phyloP scores from a whole-genome alignment of 2,888 invertebrate species.

The Melanophora roralis region DNA sequence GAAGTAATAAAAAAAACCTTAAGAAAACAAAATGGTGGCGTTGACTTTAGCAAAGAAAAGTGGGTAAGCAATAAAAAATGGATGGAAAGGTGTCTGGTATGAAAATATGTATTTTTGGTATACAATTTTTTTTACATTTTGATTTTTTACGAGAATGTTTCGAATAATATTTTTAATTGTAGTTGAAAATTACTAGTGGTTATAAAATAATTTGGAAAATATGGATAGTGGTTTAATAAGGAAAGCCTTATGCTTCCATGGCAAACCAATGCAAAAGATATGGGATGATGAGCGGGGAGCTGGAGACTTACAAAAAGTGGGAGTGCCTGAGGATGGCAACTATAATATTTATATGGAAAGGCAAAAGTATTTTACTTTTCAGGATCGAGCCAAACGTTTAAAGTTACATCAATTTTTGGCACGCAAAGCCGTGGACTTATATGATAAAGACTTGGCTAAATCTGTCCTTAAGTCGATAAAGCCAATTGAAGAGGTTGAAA shows the following conservation, averaged over 20 bases:
- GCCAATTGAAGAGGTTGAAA: conserved; percentile 60
- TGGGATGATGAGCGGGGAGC: conserved; percentile 92
- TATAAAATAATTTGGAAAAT: not conserved
- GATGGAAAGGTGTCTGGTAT: not conserved
- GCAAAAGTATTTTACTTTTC: conserved; percentile 88
- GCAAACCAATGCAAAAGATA: conserved; percentile 90
- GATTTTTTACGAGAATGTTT: not conserved
- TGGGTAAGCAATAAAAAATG: conserved; percentile 19
- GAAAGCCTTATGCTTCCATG: conserved; percentile 87
- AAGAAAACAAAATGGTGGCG: not conserved
- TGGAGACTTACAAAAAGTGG: conserved; percentile 83
- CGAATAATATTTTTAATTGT: conserved; percentile 5
- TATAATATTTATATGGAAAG: conserved; percentile 87
- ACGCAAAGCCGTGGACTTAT: conserved; percentile 88
- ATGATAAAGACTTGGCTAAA: conserved; percentile 79
- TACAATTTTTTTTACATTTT: not conserved
- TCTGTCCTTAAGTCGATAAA: conserved; percentile 70
- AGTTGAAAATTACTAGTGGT: conserved; percentile 26
- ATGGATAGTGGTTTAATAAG: conserved; percentile 68
- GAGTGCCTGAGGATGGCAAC: conserved; percentile 80
- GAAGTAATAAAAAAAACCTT: not conserved
- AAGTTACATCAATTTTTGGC: conserved; percentile 92
- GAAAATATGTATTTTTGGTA: not conserved
- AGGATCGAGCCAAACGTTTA: conserved; percentile 88
- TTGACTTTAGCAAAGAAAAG: not conserved